Evolutionary conservation across 2,797 vertebrate genomes (phyloP), one percentile per base, ranked within the genome.

Genomic region (Pipistrellus pygmaeus): DNA sequence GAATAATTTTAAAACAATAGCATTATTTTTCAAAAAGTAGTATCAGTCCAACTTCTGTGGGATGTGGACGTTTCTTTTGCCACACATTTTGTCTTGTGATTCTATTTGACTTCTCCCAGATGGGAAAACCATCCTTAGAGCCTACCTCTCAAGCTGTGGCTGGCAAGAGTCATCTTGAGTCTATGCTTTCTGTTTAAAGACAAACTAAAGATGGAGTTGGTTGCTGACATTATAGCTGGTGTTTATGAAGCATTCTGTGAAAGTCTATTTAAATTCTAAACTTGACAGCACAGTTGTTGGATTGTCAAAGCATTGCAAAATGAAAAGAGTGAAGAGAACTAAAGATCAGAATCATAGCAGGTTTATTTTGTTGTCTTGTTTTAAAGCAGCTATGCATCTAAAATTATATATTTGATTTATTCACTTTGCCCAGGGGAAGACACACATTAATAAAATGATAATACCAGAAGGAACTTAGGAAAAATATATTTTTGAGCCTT

Each of bases 181-280:
- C 95, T 95, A 71, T 78, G 83, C 71, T 95, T 95, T 95, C 81
- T 89, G 46, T 93, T 96, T 81, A 64, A 93, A 96, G 89, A 93
- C 12, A 84, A 96, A 97, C 93, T 91, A 95, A 97, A 97, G 81
- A 91, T 93, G 87, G 80, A 89, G 44, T 73, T 94, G 62, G 84
- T 90, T 94, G 55, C 62, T 92, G 84, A 85, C 68, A 91, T 96
- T 86, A 94, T 75, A 97, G 60, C 75, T 97, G 91, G 80, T 91
- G 64, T 81, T 78, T 48, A 0, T 91, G 51, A 93, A 92, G 76
- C 38, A 38, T 95, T 94, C 89, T 75, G 76, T 93, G 60, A 91
- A 97, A 94, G 57, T 95, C 80, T 96, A 93, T 96, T 96, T 95
- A 95, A 95, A 96, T 93, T 96, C 84, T 95, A 55, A 92, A 91